Conservation (phyloP, 2,797 vertebrate species). For the Lophotriccus pileatus region DNA sequence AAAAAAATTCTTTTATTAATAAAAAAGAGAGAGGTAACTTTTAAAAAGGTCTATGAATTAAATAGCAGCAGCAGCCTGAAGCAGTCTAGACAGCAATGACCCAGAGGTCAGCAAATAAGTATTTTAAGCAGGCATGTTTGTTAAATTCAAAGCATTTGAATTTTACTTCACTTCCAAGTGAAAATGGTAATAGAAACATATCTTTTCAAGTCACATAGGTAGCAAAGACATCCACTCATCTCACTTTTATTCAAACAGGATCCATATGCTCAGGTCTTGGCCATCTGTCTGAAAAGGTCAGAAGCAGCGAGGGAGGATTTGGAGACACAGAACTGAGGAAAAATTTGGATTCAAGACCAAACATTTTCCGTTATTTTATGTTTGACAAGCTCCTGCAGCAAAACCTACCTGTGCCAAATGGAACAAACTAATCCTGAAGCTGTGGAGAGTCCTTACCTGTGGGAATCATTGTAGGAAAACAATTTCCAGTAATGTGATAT, state of each 20-base stretch:
- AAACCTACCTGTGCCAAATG: not conserved
- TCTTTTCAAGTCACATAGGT: not conserved
- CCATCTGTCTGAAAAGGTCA: not conserved
- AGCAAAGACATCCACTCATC: not conserved
- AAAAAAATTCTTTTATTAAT: not conserved
- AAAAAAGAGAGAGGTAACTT: not conserved
- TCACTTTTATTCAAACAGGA: not conserved
- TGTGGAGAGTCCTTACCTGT: not conserved
- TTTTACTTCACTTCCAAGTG: not conserved
- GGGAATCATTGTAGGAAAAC: not conserved
- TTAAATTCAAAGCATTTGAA: conserved; percentile 15
- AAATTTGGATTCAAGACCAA: not conserved
- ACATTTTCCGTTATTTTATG: not conserved
- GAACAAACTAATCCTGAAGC: not conserved
- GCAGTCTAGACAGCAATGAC: not conserved
- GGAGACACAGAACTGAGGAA: not conserved
- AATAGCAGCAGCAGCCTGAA: not conserved
- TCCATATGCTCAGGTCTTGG: not conserved
- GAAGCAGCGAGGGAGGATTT: not conserved
- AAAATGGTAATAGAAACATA: not conserved
- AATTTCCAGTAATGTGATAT: not conserved
- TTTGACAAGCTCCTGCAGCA: not conserved
- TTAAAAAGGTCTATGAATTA: not conserved
- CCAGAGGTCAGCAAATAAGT: not conserved
- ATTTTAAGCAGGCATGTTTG: conserved; percentile 11